Conservation (phyloP, 2,113 vertebrate genomes). For the Gallinago paraguaiae region DNA sequence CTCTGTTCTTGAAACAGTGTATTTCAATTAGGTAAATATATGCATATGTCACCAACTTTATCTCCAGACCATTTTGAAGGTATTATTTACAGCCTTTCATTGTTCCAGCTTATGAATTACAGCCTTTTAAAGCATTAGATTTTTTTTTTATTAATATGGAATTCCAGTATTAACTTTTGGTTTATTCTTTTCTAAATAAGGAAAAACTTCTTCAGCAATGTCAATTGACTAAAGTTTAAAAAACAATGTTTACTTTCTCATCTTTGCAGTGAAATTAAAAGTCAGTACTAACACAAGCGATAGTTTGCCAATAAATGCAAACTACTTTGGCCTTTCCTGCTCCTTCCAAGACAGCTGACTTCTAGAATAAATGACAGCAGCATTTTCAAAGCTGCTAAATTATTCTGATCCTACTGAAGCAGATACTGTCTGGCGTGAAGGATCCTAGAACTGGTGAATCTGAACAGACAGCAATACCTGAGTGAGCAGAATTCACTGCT, state of each 20-base stretch:
- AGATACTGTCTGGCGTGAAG: slow-evolving; percentile 11
- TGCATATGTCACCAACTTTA: neutral
- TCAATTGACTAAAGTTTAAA: neutral
- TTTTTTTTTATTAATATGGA: neutral
- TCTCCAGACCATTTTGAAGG: neutral
- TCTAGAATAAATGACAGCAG: slow-evolving; percentile 26
- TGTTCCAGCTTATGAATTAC: neutral
- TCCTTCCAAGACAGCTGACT: slow-evolving; percentile 26
- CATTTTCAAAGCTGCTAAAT: slow-evolving; percentile 58
- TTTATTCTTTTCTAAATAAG: neutral
- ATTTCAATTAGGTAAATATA: neutral
- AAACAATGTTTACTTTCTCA: neutral
- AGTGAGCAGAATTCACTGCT: slow-evolving; percentile 8
- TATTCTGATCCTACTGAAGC: slow-evolving; percentile 32
- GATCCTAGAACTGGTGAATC: slow-evolving; percentile 28
- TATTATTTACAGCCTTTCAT: neutral
- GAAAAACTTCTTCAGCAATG: neutral
- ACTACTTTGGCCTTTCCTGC: slow-evolving; percentile 28
- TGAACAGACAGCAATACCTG: slow-evolving; percentile 22
- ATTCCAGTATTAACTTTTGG: neutral
- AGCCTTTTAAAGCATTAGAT: neutral
- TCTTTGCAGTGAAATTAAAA: neutral
- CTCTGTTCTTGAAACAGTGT: neutral
- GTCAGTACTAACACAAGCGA: neutral
- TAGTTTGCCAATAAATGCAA: slow-evolving; percentile 44